Conservation (phyloP, 2,113 vertebrate species). For the Coptodon bakossiorum region DNA sequence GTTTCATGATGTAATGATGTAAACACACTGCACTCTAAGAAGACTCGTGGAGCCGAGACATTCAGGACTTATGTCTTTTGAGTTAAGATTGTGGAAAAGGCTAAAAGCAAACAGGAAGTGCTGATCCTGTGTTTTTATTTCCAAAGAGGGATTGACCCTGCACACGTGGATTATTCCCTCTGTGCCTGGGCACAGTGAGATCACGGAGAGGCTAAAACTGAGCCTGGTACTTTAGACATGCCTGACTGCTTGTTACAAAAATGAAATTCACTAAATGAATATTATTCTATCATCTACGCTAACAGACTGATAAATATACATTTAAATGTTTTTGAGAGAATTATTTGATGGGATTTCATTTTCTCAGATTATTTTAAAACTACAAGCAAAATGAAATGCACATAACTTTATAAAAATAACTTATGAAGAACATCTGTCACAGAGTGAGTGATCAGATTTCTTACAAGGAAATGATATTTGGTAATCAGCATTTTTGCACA, state of each 20-base stretch:
- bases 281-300: background rate
- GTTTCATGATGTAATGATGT: background rate
- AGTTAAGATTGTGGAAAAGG: background rate
- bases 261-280: background rate
- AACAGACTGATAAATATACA: background rate
- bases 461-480: background rate
- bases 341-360: background rate
- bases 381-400: background rate
- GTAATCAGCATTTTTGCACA: conserved; percentile 22
- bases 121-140: background rate
- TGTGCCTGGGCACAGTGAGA: background rate
- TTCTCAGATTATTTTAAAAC: background rate
- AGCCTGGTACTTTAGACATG: background rate
- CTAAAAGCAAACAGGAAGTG: background rate
- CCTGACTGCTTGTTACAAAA: background rate
- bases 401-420: background rate
- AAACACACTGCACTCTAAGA: background rate
- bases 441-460: background rate
- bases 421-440: background rate
- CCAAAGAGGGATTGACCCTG: background rate
- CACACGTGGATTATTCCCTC: background rate
- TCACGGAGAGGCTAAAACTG: background rate
- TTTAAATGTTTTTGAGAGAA: background rate
- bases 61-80: background rate
- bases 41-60: background rate